phyloP scores from a whole-genome alignment of 2,797 vertebrate species.

The Distichodus sexfasciatus region DNA sequence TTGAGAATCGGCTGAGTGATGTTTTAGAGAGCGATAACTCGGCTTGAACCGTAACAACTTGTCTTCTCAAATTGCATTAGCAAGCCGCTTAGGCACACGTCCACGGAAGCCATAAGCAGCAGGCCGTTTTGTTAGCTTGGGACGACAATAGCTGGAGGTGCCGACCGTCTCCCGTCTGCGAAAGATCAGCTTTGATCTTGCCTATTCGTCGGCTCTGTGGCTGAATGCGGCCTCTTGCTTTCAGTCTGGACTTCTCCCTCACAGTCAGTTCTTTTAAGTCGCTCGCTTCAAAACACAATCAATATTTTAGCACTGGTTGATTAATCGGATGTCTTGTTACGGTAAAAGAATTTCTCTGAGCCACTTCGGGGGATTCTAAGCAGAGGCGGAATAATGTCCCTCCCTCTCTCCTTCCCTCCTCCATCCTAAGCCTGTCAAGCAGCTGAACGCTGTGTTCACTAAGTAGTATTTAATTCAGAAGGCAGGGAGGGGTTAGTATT shows the following conservation, averaged over 20 bases:
- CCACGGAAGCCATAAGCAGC: slow-evolving; percentile 13
- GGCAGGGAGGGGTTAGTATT: slow-evolving; percentile 63
- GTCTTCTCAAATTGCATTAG: not conserved
- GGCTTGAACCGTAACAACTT: not conserved
- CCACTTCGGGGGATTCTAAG: slow-evolving; percentile 19
- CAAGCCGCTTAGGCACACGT: not conserved
- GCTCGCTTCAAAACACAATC: not conserved
- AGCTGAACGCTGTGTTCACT: slow-evolving; percentile 56
- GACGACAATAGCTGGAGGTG: slow-evolving; percentile 32
- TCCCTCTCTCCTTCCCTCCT: slow-evolving; percentile 44
- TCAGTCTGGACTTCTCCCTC: not conserved
- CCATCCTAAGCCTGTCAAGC: slow-evolving; percentile 30
- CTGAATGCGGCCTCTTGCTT: not conserved
- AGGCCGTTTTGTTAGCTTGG: slow-evolving; percentile 20
- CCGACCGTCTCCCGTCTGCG: not conserved
- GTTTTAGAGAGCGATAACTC: not conserved
- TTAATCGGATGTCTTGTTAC: slow-evolving; percentile 34
- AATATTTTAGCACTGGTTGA: slow-evolving; percentile 10
- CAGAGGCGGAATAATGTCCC: slow-evolving; percentile 27
- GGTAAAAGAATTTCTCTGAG: slow-evolving; percentile 34
- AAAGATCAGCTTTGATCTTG: slow-evolving; percentile 17
- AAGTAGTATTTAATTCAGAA: slow-evolving; percentile 72
- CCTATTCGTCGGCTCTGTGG: not conserved
- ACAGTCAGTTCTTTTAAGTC: slow-evolving; percentile 20
- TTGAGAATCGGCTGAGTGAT: not conserved